Conservation (phyloP, 2,113 vertebrate genomes). For the Vulpes lagopus region DNA sequence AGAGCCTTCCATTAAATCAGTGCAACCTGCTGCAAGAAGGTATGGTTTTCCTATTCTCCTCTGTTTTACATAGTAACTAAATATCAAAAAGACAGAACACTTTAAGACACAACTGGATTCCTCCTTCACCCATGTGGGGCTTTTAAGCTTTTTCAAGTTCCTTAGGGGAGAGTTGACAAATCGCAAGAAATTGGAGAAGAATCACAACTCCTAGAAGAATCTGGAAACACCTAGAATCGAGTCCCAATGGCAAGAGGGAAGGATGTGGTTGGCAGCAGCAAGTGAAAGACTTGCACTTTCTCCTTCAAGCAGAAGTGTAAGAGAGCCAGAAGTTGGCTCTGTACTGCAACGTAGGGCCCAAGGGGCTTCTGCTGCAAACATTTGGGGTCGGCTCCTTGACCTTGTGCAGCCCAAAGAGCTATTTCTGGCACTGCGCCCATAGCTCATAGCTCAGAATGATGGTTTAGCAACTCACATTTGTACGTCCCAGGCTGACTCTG, state of each 20-base stretch:
- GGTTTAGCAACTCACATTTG: not conserved
- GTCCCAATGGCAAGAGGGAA: not conserved
- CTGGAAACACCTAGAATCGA: not conserved
- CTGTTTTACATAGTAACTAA: not conserved
- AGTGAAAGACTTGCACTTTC: not conserved
- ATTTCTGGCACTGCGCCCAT: constrained; percentile 83
- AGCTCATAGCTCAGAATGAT: not conserved
- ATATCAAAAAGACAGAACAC: not conserved
- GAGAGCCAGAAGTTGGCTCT: constrained; percentile 79
- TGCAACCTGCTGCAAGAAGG: not conserved
- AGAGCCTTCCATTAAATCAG: not conserved
- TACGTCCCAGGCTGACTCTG: not conserved
- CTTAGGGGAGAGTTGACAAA: not conserved
- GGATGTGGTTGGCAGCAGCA: not conserved
- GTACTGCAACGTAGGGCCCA: constrained; percentile 88
- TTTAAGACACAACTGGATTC: not conserved
- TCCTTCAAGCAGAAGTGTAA: not conserved
- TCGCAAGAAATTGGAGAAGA: not conserved
- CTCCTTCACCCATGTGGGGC: not conserved
- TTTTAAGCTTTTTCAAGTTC: not conserved
- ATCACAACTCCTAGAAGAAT: not conserved
- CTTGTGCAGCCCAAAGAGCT: constrained; percentile 87
- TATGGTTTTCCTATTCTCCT: not conserved
- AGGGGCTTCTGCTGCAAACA: constrained; percentile 90
- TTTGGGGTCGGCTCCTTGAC: constrained; percentile 85